Base-by-base conservation (phyloP, 2,888 invertebrate species). In the Eupithecia centaureata region DNA sequence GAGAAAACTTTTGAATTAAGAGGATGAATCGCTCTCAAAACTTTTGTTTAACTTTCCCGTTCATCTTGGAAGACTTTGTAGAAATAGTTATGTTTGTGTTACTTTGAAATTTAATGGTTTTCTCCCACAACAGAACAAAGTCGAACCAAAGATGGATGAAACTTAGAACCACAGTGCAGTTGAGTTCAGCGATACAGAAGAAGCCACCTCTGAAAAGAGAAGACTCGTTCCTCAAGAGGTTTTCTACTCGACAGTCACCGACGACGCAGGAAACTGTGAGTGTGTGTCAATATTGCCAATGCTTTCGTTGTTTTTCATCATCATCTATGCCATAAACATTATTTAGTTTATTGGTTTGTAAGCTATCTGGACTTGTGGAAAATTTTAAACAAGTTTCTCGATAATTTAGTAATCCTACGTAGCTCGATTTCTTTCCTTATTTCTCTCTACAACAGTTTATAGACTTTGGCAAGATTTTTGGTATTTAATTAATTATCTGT, bases 71-170 rank as follows among this genome's bases (percentile, higher is more conserved):
- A 77, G 82, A 71, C 73, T 80, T 80, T 81, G 74, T 77, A 84
- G 89, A 86, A 87, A 87, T 86, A 78, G 87, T 86, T 83, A 81
- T 76, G 79, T 82, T 82, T 80, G 81, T 82, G 85, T 84, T 68
- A 61, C 73, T 77, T 57, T 82, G 54, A 67, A 70, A 56, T 76
- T 73, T 71, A 72, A 67, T 80, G 57, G 78, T 68, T 61, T 71
- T 35, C 68, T 67, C 76, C 74, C 77, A 75, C 77, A 73, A 76
- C 95, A 97, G 97, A 95, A 97, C 97, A 86, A 97, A 97, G 90
- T 97, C 98, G 86, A 98, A 98, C 91, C 97, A 98, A 88, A 95
- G 98, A 93, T 99, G 99, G 97, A 97, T 98, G 96, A 98, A 99
- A 91, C 94, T 99, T 75, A 95, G 98, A 77, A 98, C 98, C 65